Evolutionary conservation across 2,797 vertebrate genomes (phyloP).

Genomic region (Poecile montanus): DNA sequence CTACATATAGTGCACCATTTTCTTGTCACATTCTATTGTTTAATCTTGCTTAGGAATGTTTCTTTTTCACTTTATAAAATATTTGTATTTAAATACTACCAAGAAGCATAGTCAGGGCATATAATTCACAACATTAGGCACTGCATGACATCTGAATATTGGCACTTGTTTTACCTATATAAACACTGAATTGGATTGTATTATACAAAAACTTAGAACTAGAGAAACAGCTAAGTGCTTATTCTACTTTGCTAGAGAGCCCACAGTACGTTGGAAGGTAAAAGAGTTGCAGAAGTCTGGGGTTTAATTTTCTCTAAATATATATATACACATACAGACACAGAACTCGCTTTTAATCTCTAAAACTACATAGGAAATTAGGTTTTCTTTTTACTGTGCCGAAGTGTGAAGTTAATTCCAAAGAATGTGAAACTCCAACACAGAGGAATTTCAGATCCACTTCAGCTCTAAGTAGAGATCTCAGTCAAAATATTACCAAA

Average conservation of each 20-base stretch:
- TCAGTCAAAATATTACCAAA: neutral
- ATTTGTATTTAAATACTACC: neutral
- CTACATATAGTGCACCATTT: neutral
- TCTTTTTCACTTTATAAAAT: neutral
- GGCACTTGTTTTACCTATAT: neutral
- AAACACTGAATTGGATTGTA: neutral
- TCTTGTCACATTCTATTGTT: neutral
- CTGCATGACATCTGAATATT: neutral
- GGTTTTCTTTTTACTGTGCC: neutral
- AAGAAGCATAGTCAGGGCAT: neutral
- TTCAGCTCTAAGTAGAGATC: neutral
- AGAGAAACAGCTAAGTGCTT: neutral
- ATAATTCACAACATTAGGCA: neutral
- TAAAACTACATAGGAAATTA: neutral
- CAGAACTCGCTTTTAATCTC: neutral
- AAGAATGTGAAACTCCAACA: neutral
- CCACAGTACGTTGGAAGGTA: neutral
- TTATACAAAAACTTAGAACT: neutral
- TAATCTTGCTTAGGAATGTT: neutral
- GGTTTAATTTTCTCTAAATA: neutral
- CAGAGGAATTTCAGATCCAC: neutral
- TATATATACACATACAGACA: rapidly evolving
- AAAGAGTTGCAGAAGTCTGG: neutral
- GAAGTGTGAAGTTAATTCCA: neutral
- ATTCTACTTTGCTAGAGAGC: neutral